Evolutionary conservation across 2,888 invertebrate genomes (phyloP).

Genomic region (Mayetiola destructor): DNA sequence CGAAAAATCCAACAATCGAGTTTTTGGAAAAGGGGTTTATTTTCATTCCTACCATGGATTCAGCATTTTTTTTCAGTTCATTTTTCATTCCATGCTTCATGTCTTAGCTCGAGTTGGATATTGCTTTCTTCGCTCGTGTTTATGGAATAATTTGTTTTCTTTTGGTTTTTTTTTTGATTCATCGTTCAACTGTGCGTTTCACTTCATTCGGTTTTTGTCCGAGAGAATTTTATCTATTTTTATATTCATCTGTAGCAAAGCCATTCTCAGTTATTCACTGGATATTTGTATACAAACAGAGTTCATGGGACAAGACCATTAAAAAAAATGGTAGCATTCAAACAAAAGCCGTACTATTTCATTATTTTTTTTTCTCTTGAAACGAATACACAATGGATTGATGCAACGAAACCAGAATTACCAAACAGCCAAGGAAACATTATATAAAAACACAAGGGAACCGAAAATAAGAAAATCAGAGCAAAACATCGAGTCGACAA

Average conservation of each 20-base stretch:
- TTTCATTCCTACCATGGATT: too few species aligned
- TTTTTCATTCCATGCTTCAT: conserved; percentile 8
- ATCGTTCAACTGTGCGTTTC: background rate
- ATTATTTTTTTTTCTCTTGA: background rate
- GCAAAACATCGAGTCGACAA: conserved; percentile 11
- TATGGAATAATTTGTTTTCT: too few species aligned
- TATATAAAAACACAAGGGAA: background rate
- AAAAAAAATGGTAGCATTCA: conserved; percentile 2
- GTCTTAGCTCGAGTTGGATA: conserved; percentile 4
- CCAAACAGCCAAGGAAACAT: background rate
- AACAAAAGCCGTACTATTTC: too few species aligned
- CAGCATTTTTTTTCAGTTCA: background rate
- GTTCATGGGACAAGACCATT: conserved; percentile 3
- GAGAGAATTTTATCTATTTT: conserved; percentile 7
- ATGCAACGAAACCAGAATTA: background rate
- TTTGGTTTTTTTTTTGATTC: background rate
- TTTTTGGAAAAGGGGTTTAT: background rate
- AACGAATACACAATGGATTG: conserved; percentile 1
- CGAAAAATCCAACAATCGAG: too few species aligned
- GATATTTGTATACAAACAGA: too few species aligned
- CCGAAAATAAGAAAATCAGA: conserved; percentile 8
- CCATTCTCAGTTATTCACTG: background rate
- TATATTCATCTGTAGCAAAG: conserved; percentile 8
- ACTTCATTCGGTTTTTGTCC: too few species aligned
- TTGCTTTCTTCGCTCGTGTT: conserved; percentile 11